These are phyloP conservation scores for Sussaba pulchella DNA, from an alignment of 2,888 invertebrate species.

Conservation along the genomic window DNA sequence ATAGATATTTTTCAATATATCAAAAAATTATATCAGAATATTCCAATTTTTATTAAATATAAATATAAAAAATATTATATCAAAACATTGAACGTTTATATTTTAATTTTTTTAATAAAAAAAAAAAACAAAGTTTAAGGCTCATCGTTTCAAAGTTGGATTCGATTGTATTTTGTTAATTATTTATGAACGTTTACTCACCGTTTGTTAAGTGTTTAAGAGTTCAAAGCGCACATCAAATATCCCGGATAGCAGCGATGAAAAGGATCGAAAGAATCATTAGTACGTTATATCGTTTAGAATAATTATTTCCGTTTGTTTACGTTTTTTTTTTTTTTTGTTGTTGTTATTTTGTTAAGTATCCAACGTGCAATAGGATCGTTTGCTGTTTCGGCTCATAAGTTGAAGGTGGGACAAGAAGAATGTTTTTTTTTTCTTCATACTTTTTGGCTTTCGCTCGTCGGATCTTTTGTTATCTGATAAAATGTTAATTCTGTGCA, in stretches of 20 bases:
- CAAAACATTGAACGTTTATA: too few species aligned
- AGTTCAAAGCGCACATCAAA: slow-evolving; percentile 56
- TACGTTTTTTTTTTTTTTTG: background rate
- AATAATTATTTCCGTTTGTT: too few species aligned
- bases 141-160: background rate
- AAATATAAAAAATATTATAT: too few species aligned
- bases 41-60: too few species aligned
- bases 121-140: too few species aligned
- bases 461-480: background rate
- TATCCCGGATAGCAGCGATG: slow-evolving; percentile 74
- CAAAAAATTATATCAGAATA: too few species aligned
- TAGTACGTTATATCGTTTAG: slow-evolving; percentile 45
- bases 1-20: too few species aligned
- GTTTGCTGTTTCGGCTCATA: background rate
- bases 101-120: too few species aligned
- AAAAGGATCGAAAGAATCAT: slow-evolving; percentile 71
- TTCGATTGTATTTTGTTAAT: background rate
- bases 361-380: background rate
- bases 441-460: background rate
- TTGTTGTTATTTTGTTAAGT: background rate
- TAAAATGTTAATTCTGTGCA: background rate
- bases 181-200: slow-evolving; percentile 67
- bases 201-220: slow-evolving; percentile 64
- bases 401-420: background rate
- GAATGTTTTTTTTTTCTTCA: background rate